phyloP scores from a whole-genome alignment of 2,113 vertebrate species.

The Myiozetetes cayanensis region DNA sequence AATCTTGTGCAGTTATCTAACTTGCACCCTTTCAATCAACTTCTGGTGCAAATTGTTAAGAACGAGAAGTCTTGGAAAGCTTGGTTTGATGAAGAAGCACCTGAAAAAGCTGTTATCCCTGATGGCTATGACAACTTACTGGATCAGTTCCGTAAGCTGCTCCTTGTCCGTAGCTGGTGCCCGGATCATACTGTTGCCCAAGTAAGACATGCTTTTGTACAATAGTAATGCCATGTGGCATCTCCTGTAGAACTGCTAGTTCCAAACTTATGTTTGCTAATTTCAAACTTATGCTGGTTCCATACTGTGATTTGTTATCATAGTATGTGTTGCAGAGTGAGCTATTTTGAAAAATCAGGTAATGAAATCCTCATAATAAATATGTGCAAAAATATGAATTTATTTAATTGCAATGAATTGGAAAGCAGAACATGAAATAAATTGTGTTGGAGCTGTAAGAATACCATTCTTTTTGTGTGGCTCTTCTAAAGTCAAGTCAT shows the following conservation, averaged over 20 bases:
- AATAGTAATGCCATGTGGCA: background rate
- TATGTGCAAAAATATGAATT: background rate
- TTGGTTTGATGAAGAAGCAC: conserved; percentile 81
- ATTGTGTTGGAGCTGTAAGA: background rate
- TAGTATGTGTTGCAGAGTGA: background rate
- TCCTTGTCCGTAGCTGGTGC: conserved; percentile 85
- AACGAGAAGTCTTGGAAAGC: conserved; percentile 80
- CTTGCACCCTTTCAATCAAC: conserved; percentile 73
- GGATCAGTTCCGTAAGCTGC: conserved; percentile 79
- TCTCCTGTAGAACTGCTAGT: background rate
- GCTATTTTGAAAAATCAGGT: background rate
- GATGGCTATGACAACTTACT: conserved; percentile 77
- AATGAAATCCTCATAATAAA: background rate
- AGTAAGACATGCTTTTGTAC: conserved; percentile 35
- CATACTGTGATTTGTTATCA: background rate
- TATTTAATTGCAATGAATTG: background rate
- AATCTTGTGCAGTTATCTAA: conserved; percentile 83
- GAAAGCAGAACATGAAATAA: background rate
- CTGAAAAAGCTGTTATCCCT: conserved; percentile 76
- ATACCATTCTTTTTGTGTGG: background rate
- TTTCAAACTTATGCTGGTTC: background rate
- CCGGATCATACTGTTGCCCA: conserved; percentile 82
- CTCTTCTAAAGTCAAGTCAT: background rate
- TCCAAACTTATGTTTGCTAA: background rate
- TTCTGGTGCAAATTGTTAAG: conserved; percentile 75